These are phyloP conservation scores for Brachyptera risi DNA, from an alignment of 2,888 invertebrate species.

Conservation along the genomic window DNA sequence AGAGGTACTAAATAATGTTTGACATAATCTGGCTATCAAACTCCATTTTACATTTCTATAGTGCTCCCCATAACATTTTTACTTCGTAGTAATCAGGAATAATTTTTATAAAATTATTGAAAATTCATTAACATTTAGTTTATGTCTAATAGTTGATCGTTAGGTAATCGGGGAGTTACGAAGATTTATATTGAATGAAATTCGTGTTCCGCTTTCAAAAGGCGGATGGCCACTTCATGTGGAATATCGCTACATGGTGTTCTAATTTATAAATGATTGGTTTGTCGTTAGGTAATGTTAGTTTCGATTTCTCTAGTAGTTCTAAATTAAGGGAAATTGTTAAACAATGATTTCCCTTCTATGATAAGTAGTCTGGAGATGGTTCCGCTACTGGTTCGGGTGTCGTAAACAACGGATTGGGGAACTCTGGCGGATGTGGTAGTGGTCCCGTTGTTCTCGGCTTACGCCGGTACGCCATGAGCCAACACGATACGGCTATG, in stretches of 20 bases:
- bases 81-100: neutral
- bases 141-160: neutral
- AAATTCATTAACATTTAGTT: too few species aligned
- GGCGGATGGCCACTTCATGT: neutral
- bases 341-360: neutral
- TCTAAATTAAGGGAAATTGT: slow-evolving; percentile 8
- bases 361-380: slow-evolving; percentile 68
- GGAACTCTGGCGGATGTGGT: slow-evolving; percentile 93
- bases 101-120: too few species aligned
- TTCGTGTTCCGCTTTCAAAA: slow-evolving; percentile 1
- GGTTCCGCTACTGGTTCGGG: slow-evolving; percentile 77
- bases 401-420: slow-evolving; percentile 86
- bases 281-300: neutral
- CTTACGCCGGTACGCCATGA: slow-evolving; percentile 86
- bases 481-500: slow-evolving; percentile 92
- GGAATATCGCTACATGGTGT: neutral
- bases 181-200: slow-evolving; percentile 5
- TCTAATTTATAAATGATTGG: neutral
- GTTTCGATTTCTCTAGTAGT: slow-evolving; percentile 12
- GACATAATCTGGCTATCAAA: too few species aligned
- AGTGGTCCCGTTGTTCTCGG: slow-evolving; percentile 85
- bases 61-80: neutral
- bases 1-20: too few species aligned
- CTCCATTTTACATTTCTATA: neutral
- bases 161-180: neutral